Conservation (phyloP, 2,113 vertebrate species). For the Apeltes quadracus region DNA sequence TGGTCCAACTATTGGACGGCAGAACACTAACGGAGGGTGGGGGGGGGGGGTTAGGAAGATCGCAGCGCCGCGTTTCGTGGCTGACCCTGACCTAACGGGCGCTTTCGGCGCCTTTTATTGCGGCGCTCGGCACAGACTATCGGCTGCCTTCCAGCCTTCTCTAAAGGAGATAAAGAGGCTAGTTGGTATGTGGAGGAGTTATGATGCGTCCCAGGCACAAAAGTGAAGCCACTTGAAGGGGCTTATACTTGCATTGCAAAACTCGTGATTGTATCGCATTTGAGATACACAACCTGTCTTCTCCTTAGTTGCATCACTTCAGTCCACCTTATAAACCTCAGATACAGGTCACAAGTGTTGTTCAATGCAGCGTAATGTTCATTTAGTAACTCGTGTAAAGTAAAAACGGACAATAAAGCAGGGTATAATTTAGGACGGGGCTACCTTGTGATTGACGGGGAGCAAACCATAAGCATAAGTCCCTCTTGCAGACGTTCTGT, state of each 20-base stretch:
- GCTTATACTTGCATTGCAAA: background rate
- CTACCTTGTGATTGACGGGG: background rate
- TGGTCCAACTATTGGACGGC: slow-evolving; percentile 47
- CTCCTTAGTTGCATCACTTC: background rate
- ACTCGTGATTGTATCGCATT: background rate
- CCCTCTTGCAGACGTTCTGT: background rate
- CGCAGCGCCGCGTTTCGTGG: no score
- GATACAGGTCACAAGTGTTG: background rate
- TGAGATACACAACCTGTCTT: background rate
- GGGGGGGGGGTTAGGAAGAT: slow-evolving; percentile 34
- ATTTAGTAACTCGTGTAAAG: background rate
- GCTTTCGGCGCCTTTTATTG: slow-evolving; percentile 29
- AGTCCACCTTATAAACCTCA: background rate
- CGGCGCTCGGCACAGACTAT: slow-evolving; percentile 23
- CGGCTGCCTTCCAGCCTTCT: slow-evolving; percentile 36
- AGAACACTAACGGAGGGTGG: slow-evolving; percentile 22
- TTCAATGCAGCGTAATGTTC: background rate
- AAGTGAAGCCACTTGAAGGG: background rate
- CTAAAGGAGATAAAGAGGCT: slow-evolving; percentile 32
- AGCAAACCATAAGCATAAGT: background rate
- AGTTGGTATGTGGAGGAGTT: slow-evolving; percentile 25
- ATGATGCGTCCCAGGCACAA: slow-evolving; percentile 7
- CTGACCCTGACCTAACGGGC: no score
- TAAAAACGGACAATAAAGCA: background rate
- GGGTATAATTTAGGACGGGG: background rate